Base-by-base conservation (phyloP, 2,888 invertebrate species). In the Chaitophorus viminalis region DNA sequence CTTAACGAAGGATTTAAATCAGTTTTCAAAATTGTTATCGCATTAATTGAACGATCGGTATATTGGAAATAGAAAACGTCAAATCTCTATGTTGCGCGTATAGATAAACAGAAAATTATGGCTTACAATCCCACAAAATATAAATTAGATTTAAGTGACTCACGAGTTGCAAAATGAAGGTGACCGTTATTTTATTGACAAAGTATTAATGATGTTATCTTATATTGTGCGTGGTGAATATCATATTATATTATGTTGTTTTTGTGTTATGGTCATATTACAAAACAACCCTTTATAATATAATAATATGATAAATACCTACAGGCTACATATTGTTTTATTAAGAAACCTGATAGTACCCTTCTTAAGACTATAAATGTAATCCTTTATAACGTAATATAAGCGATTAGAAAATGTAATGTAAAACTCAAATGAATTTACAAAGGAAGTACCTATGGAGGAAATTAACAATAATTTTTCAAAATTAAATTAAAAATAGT, bases 191-290 rank as follows among this genome's bases (percentile, higher is more conserved):
- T 31, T 72, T 72, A n/a, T 72, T 81, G 11, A 36, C 36, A 60
- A 36, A 25, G n/a, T 74, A 74, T 54, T 9, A 36, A 60, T 60
- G 33, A 33, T 74, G 54, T n/a, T n/a, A n/a, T 82, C 8, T 25
- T 9, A 17, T 60, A 25, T 70, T 52, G 77, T 77, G 65, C 76
- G 84, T 76, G 84, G 46, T 76, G 75, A 68, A 68, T 6, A 36
- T 68, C 60, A 46, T 78, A 52, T 14, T 2, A 25, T 36, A 75
- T 60, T 74, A 76, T 65, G n/a, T 29, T 31, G 65, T 29, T 75
- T 68, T 52, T n/a, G n/a, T n/a, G 18, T 31, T 31, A 25, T 77
- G n/a, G 17, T 85, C 85, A n/a, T 29, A 84, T 77, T 85, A 85
- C 68, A 77, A 76, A 29, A 25, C 76, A 76, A 76, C 76, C 68